These are phyloP conservation scores for Pyrochroa serraticornis DNA, from an alignment of 2,888 invertebrate genomes.

Conservation along the genomic window DNA sequence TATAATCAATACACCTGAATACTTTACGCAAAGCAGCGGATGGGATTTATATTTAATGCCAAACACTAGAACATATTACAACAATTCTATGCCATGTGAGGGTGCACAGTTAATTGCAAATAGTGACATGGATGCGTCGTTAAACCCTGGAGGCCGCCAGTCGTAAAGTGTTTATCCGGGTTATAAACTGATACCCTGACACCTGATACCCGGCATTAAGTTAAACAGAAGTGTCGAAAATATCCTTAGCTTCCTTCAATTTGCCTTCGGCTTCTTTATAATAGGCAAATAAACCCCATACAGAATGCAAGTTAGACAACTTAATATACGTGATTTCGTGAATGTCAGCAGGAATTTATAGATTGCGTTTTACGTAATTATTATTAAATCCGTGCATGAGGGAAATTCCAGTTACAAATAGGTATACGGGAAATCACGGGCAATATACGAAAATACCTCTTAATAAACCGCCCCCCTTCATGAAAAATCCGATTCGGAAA, in stretches of 20 bases:
- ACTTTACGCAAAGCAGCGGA: background rate
- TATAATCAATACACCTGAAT: too few relatives aligned
- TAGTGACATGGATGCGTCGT: constrained; percentile 49
- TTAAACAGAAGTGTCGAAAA: constrained; percentile 20
- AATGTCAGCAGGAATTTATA: background rate
- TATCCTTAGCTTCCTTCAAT: background rate
- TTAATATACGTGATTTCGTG: background rate
- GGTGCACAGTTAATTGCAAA: constrained; percentile 47
- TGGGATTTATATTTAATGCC: constrained; percentile 22
- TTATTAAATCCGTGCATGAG: background rate
- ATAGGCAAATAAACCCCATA: background rate
- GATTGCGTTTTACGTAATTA: background rate
- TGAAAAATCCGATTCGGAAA: constrained; percentile 9
- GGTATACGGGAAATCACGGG: background rate
- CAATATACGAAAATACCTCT: constrained; percentile 4
- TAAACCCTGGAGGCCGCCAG: constrained; percentile 48
- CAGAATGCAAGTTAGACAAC: constrained; percentile 4
- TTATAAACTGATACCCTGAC: constrained; percentile 48
- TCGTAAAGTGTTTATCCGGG: constrained; percentile 53
- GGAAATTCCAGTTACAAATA: background rate
- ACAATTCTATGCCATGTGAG: constrained; percentile 10
- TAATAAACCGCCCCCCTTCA: constrained; percentile 6
- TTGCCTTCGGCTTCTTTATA: background rate
- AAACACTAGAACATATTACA: constrained; percentile 9
- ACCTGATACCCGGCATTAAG: constrained; percentile 42